Percentiles rank a stretch among this genome's conserved stretches.
These are phyloP conservation scores for Botia kubotai DNA, from an alignment of 2,797 vertebrate genomes.

Conservation along the genomic window DNA sequence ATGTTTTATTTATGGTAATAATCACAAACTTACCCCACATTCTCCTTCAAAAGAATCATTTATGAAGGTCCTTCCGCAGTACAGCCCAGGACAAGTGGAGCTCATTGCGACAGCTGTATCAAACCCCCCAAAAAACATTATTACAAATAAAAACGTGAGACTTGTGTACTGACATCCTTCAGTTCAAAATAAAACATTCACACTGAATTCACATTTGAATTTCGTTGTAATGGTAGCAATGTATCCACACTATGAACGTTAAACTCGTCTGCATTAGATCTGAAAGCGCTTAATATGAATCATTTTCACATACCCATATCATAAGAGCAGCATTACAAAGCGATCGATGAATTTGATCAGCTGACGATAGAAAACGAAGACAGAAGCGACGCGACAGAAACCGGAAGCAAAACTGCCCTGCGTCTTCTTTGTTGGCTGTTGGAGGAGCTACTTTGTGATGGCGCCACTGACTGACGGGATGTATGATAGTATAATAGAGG, in stretches of 20 bases:
- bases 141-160: not conserved
- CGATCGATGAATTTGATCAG: not conserved
- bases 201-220: not conserved
- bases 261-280: not conserved
- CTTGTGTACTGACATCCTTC: not conserved
- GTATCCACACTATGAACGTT: not conserved
- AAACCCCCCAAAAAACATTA: slow-evolving; percentile 19
- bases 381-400: not conserved
- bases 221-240: not conserved
- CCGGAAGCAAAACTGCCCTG: not conserved
- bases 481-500: too few relatives aligned
- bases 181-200: not conserved
- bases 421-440: slow-evolving; percentile 12
- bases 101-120: slow-evolving; percentile 86
- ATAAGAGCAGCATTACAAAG: slow-evolving; percentile 22
- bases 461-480: slow-evolving; percentile 21
- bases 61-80: slow-evolving; percentile 88
- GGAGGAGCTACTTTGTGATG: not conserved
- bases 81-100: slow-evolving; percentile 91
- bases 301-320: slow-evolving; percentile 31
- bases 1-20: not conserved
- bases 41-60: slow-evolving; percentile 83
- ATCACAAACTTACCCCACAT: slow-evolving; percentile 87
- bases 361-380: not conserved
- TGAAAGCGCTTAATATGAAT: not conserved